Evolutionary conservation across 2,113 vertebrate genomes (phyloP), one percentile per base, ranked within the genome.

Genomic region (Rhea americana): DNA sequence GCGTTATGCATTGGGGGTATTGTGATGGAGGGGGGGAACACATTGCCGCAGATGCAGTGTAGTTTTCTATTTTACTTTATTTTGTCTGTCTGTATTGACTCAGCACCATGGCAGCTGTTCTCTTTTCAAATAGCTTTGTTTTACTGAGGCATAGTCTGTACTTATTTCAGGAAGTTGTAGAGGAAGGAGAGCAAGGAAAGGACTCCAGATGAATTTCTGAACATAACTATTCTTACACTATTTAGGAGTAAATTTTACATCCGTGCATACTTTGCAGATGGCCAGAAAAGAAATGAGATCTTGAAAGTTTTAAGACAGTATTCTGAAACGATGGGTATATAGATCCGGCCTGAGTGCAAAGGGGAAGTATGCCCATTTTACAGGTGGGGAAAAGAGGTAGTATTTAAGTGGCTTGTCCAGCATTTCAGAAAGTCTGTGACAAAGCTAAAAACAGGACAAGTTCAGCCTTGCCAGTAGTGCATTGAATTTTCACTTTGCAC

Each of bases 111-210:
- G 80, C 96, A 96, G 94, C 94, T 96, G 96, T 94, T 96, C 92
- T 84, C 94, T 94, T 96, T 95, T 95, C 94, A 95, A 96, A 96
- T 94, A 70, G 95, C 95, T 96, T 96, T 96, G 95, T 96, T 95
- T 95, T 96, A 93, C 83, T 89, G 81, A 95, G 90, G 94, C 95
- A 88, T 43, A 90, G 86, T 93, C 91, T 94, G 50, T 94, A 85
- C 92, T 96, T 95, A 92, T 93, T 96, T 84, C 88, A 94, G 93
- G 93, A 96, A 93, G 90, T 8, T 82, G 81, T 91, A 93, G 83
- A 84, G 77, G 91, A 94, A 91, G 81, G 77, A 76, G 26, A 90
- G 45, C 85, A 82, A 96, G 83, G 89, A 67, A 90, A 95, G 94
- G 93, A 86, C 90, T 93, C 77, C 70, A 94, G 77, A 96, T 90